Evolutionary conservation across 92 coral and sea anemone species (phyloP).

Genomic region (Zoanthus sansibaricus): DNA sequence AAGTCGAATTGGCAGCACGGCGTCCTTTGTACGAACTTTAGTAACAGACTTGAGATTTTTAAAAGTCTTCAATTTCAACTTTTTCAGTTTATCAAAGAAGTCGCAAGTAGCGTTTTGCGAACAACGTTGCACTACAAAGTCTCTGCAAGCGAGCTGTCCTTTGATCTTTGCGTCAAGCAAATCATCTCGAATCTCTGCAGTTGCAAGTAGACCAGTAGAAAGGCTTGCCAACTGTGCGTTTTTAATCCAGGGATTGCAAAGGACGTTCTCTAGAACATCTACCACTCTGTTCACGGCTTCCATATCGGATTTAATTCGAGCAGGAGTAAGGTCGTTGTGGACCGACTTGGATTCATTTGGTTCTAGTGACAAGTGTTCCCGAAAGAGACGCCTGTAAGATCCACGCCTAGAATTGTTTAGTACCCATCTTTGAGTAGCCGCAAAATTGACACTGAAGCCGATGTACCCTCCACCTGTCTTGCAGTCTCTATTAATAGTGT

Average conservation of each 20-base stretch:
- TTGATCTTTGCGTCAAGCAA: conserved; percentile 26
- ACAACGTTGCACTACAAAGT: conserved; percentile 33
- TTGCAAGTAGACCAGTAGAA: conserved; percentile 62
- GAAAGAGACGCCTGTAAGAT: conserved; percentile 24
- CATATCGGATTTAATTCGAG: conserved; percentile 49
- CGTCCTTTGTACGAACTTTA: conserved; percentile 48
- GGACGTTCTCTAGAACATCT: conserved; percentile 42
- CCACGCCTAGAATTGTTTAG: conserved; percentile 60
- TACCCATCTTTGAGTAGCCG: conserved; percentile 67
- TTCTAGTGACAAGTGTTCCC: conserved; percentile 50
- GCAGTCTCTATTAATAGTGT: conserved; percentile 51
- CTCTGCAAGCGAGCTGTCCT: conserved; percentile 41
- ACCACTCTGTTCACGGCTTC: conserved; percentile 50
- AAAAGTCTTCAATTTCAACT: conserved; percentile 57
- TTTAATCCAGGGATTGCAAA: conserved; percentile 45
- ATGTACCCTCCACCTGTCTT: conserved; percentile 64
- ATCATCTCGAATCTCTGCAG: conserved; percentile 45
- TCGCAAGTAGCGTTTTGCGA: conserved; percentile 34
- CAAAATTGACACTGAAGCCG: conserved; percentile 65
- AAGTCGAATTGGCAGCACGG: conserved; percentile 53
- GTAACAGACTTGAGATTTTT: conserved; percentile 49
- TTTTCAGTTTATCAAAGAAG: conserved; percentile 52
- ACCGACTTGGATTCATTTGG: background rate
- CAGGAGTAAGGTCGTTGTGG: conserved; percentile 61
- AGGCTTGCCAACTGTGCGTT: conserved; percentile 54